phyloP scores from a whole-genome alignment of 2,888 invertebrate species.

The Macrophya annulata region DNA sequence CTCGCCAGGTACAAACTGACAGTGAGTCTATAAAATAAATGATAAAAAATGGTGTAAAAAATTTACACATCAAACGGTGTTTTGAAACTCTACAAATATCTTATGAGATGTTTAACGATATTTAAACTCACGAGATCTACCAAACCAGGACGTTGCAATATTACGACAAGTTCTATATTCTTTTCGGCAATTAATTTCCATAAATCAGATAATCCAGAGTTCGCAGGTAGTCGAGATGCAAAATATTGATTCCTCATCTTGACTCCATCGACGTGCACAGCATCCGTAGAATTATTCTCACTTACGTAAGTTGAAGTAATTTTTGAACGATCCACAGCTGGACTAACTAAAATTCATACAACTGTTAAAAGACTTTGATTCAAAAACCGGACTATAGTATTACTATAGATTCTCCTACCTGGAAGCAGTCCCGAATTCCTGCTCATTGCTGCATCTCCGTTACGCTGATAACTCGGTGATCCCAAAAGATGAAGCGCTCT shows the following conservation, averaged over 20 bases:
- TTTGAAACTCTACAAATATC: not conserved
- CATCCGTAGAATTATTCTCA: slow-evolving; percentile 79
- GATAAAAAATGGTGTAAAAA: not conserved
- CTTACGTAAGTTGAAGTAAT: slow-evolving; percentile 74
- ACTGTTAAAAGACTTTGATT: not conserved
- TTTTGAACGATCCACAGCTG: slow-evolving; percentile 52
- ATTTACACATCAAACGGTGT: not conserved
- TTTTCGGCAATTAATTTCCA: slow-evolving; percentile 79
- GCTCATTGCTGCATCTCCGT: slow-evolving; percentile 73
- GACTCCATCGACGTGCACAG: slow-evolving; percentile 77
- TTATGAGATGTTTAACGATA: not conserved
- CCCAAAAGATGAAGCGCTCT: slow-evolving; percentile 72
- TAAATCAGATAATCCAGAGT: slow-evolving; percentile 79
- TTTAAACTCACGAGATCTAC: slow-evolving; percentile 73
- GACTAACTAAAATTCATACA: not conserved
- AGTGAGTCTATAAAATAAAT: not conserved
- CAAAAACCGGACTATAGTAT: not conserved
- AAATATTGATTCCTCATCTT: slow-evolving; percentile 77
- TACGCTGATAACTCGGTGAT: slow-evolving; percentile 60
- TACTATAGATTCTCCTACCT: slow-evolving; percentile 64
- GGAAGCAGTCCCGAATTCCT: slow-evolving; percentile 77
- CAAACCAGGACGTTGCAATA: slow-evolving; percentile 75
- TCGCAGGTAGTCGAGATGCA: slow-evolving; percentile 79
- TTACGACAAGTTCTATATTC: slow-evolving; percentile 75
- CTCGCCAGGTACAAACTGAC: not conserved